These are phyloP conservation scores for Mus minutoides DNA, from an alignment of 2,797 vertebrate genomes.

Conservation along the genomic window DNA sequence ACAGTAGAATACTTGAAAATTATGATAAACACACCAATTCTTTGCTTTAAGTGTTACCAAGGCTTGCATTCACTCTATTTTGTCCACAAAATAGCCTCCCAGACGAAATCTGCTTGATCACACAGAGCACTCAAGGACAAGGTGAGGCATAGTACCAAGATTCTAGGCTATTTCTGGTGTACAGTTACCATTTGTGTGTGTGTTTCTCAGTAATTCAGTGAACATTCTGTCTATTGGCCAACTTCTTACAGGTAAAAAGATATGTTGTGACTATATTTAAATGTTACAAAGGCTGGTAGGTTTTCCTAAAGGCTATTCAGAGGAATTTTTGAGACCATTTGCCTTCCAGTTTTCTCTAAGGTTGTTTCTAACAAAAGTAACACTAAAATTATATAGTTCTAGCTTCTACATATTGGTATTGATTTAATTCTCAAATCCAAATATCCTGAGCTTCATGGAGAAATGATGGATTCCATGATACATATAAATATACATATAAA, in stretches of 20 bases:
- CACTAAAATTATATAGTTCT: not conserved
- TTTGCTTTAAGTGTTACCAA: not conserved
- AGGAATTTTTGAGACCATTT: not conserved
- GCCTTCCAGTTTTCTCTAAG: not conserved
- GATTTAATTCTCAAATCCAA: not conserved
- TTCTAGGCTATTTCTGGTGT: not conserved
- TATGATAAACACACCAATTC: not conserved
- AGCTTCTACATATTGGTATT: not conserved
- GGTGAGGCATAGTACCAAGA: not conserved
- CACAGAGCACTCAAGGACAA: not conserved
- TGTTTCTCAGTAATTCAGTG: not conserved
- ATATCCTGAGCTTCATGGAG: not conserved
- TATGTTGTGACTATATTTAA: not conserved
- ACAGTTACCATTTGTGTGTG: not conserved
- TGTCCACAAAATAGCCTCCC: not conserved
- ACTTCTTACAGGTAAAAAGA: not conserved
- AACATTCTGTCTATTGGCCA: not conserved
- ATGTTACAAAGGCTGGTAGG: not conserved
- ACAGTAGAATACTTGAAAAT: not conserved
- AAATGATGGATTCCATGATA: not conserved
- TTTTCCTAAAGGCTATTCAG: not conserved
- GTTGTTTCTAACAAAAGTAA: not conserved
- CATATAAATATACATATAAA: too few species aligned
- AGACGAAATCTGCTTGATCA: slow-evolving; percentile 2
- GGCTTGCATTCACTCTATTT: not conserved